Percentiles rank a stretch among this genome's conserved stretches.
Evolutionary conservation across 2,797 vertebrate species (phyloP).

Genomic region (Coreius guichenoti): DNA sequence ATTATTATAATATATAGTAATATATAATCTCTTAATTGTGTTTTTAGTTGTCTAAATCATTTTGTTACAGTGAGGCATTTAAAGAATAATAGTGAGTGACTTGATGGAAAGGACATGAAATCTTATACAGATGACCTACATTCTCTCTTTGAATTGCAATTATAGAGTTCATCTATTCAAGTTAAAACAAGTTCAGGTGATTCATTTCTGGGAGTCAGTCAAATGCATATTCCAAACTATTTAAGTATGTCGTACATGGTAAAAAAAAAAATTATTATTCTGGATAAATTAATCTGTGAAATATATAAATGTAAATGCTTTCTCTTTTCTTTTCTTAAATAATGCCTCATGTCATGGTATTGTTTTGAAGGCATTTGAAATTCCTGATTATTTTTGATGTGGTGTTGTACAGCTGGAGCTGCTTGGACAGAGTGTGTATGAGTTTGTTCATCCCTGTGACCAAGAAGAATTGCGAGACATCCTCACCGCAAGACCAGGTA

Average conservation of each 20-base stretch:
- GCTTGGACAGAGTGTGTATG: constrained; percentile 87
- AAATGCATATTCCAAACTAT: not conserved
- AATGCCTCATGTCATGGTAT: not conserved
- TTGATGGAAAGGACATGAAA: constrained; percentile 1
- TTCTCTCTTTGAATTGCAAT: not conserved
- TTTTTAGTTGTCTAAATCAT: not conserved
- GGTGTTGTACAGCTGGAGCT: constrained; percentile 82
- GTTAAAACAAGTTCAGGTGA: not conserved
- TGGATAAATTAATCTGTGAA: not conserved
- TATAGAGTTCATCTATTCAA: not conserved
- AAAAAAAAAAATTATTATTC: not conserved
- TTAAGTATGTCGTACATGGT: not conserved
- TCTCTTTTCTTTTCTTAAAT: not conserved
- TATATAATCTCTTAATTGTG: not conserved
- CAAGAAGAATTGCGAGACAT: constrained; percentile 89
- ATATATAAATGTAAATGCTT: not conserved
- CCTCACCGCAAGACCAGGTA: constrained; percentile 80
- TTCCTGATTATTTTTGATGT: constrained; percentile 13
- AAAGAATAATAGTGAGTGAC: not conserved
- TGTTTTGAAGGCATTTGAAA: not conserved
- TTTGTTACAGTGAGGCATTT: not conserved
- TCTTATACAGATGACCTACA: not conserved
- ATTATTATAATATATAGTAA: not conserved
- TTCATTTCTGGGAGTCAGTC: not conserved
- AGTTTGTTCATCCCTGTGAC: constrained; percentile 89